Evolutionary conservation across 2,797 vertebrate species (phyloP).

Genomic region (Emys orbicularis): DNA sequence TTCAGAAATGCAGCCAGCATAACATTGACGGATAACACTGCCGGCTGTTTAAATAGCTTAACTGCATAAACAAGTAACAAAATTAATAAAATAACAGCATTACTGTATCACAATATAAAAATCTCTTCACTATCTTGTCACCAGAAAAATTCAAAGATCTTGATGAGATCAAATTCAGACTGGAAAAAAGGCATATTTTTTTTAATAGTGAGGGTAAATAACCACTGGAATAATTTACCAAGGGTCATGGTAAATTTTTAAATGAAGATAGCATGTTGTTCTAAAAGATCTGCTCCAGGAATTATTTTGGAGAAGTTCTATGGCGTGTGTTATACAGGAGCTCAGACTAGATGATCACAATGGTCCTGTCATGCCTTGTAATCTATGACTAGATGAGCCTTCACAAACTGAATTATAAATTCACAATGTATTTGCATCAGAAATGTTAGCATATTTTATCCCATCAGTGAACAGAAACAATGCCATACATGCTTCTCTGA

Average conservation of each 20-base stretch:
- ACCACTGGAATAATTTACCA: background rate
- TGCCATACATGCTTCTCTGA: no score
- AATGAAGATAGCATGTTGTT: background rate
- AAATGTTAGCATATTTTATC: no score
- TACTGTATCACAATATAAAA: background rate
- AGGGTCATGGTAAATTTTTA: background rate
- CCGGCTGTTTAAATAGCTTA: constrained; percentile 9
- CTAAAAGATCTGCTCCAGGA: background rate
- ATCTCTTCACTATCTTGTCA: background rate
- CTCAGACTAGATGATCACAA: background rate
- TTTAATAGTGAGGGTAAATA: background rate
- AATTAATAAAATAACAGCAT: background rate
- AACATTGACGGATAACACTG: background rate
- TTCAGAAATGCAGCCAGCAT: background rate
- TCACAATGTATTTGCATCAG: no score
- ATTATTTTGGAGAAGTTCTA: background rate
- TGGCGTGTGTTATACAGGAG: background rate
- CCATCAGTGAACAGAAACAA: no score
- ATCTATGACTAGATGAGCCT: background rate
- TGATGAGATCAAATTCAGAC: background rate
- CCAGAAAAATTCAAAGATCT: constrained; percentile 2
- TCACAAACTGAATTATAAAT: no score
- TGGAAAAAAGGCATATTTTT: background rate
- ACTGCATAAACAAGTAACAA: background rate
- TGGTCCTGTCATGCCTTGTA: background rate